Conservation (phyloP, 2,888 invertebrate species). For the Nomada goodeniana region DNA sequence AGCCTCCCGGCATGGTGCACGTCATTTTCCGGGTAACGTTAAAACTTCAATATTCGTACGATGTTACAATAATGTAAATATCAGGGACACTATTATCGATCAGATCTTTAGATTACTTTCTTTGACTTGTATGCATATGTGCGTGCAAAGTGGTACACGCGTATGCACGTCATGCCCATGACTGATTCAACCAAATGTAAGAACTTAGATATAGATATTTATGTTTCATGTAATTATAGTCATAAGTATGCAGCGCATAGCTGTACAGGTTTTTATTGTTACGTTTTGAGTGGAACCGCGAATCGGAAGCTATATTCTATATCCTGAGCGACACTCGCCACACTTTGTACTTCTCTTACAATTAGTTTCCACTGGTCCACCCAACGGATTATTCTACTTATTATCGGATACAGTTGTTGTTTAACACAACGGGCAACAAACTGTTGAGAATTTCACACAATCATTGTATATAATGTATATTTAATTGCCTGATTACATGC, state of each 20-base stretch:
- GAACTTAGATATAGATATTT: conserved; percentile 68
- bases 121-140: conserved; percentile 38
- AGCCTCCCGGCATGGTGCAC: not conserved
- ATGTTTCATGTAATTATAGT: conserved; percentile 52
- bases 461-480: conserved; percentile 75
- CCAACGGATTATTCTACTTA: conserved; percentile 59
- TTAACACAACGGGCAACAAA: conserved; percentile 28
- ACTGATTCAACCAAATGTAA: conserved; percentile 81
- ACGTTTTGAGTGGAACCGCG: conserved; percentile 14
- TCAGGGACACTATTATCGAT: conserved; percentile 40
- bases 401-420: conserved; percentile 26
- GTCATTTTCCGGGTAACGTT: conserved; percentile 12
- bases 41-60: conserved; percentile 31
- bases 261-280: conserved; percentile 7
- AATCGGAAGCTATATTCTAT: conserved; percentile 5
- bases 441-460: conserved; percentile 32
- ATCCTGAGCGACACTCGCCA: not conserved
- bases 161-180: conserved; percentile 61
- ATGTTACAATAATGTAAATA: conserved; percentile 59
- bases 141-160: not conserved
- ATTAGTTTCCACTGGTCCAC: not conserved
- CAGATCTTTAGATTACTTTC: conserved; percentile 21
- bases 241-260: not conserved
- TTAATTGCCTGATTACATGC: conserved; percentile 58
- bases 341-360: not conserved